phyloP scores from a whole-genome alignment of 2,888 invertebrate species.

The Imbricaverruca yamaguchii region DNA sequence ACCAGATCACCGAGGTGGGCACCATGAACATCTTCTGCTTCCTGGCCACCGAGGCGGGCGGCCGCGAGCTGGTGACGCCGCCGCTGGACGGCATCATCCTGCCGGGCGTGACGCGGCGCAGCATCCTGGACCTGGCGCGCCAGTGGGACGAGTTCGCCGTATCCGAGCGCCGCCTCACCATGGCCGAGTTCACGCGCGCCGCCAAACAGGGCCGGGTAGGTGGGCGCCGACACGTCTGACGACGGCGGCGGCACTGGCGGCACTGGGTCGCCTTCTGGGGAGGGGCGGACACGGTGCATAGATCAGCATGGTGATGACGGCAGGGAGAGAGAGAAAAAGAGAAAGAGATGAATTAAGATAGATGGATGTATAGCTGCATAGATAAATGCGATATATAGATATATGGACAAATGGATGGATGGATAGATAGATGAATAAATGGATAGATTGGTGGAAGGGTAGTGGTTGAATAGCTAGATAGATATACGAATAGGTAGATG shows the following conservation, averaged over 20 bases:
- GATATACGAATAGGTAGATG: too few relatives aligned
- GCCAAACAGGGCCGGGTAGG: constrained; percentile 73
- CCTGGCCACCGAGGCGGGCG: constrained; percentile 75
- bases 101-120: constrained; percentile 87
- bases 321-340: background rate
- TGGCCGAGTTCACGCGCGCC: constrained; percentile 67
- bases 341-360: background rate
- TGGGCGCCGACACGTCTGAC: constrained; percentile 32
- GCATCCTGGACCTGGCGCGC: constrained; percentile 67
- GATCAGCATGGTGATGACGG: background rate
- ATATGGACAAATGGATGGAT: too few relatives aligned
- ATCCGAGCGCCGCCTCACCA: constrained; percentile 69
- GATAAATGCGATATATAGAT: too few relatives aligned
- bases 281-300: too few relatives aligned
- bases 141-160: constrained; percentile 84
- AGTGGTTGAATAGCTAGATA: too few relatives aligned
- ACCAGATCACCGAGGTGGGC: constrained; percentile 92
- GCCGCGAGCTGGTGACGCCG: constrained; percentile 73
- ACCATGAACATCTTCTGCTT: constrained; percentile 96
- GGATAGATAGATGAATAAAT: too few relatives aligned
- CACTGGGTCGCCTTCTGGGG: too few relatives aligned
- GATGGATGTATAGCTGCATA: too few relatives aligned
- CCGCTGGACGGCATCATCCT: constrained; percentile 88
- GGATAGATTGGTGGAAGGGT: too few relatives aligned
- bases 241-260: too few relatives aligned